Evolutionary conservation across 2,888 invertebrate species (phyloP).

Genomic region (Oxytorus armatus): DNA sequence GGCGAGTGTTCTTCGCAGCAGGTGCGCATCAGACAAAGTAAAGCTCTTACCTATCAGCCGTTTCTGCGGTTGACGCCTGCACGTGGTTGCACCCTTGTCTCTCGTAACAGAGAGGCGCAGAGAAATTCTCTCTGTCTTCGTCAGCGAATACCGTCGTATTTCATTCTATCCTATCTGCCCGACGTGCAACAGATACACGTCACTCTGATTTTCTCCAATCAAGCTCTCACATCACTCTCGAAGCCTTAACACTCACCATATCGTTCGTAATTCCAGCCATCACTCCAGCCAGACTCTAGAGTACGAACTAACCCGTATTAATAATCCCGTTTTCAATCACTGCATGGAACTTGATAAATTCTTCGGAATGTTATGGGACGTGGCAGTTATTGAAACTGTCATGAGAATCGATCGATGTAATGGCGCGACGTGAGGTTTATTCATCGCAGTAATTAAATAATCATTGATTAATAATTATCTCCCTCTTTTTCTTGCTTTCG

Average conservation of each 20-base stretch:
- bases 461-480: no score
- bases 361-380: no score
- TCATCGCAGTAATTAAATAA: no score
- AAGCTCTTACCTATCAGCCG: conserved; percentile 33
- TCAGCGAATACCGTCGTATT: conserved; percentile 18
- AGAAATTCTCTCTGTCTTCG: conserved; percentile 14
- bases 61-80: conserved; percentile 10
- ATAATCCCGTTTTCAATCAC: no score
- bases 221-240: not conserved
- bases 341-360: no score
- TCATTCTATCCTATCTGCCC: conserved; percentile 32
- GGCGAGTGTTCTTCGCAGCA: not conserved
- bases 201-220: conserved; percentile 18
- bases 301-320: no score
- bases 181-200: conserved; percentile 2
- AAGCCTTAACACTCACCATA: not conserved
- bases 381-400: no score
- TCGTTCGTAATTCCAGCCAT: not conserved
- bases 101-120: no score
- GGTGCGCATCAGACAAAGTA: conserved; percentile 29
- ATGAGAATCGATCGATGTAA: no score
- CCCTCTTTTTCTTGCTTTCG: no score
- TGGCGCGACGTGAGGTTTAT: no score
- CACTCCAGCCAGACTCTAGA: not conserved
- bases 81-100: not conserved